Evolutionary conservation across 2,113 vertebrate genomes (phyloP).

Genomic region (Forbesichthys papilliferus): DNA sequence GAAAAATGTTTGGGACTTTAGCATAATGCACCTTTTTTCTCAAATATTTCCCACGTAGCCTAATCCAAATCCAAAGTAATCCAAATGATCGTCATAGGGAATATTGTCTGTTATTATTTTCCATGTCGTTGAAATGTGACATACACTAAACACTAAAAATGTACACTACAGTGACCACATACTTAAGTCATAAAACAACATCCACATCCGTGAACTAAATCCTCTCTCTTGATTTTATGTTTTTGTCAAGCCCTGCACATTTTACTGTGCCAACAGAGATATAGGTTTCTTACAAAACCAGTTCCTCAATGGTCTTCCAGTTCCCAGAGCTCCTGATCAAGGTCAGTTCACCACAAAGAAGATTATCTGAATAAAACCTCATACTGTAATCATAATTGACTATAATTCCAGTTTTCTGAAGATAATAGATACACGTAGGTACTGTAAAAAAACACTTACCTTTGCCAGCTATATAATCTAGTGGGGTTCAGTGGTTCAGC

Average conservation of each 20-base stretch:
- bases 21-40: background rate
- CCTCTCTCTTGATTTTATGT: constrained; percentile 3
- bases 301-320: background rate
- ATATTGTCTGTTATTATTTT: background rate
- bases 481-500: constrained; percentile 59
- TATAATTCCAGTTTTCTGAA: background rate
- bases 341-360: background rate
- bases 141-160: background rate
- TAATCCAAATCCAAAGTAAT: background rate
- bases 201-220: constrained; percentile 52
- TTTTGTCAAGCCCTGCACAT: background rate
- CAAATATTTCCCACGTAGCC: background rate
- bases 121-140: background rate
- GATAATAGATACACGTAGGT: constrained; percentile 18
- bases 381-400: background rate
- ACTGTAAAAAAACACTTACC: constrained; percentile 62
- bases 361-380: background rate
- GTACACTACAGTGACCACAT: constrained; percentile 17
- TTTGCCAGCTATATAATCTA: constrained; percentile 57
- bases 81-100: background rate
- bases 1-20: background rate
- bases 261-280: constrained; percentile 15
- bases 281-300: constrained; percentile 5
- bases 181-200: background rate
- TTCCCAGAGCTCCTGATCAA: background rate